phyloP scores from a whole-genome alignment of 2,888 invertebrate genomes.

The Pyrochroa serraticornis region DNA sequence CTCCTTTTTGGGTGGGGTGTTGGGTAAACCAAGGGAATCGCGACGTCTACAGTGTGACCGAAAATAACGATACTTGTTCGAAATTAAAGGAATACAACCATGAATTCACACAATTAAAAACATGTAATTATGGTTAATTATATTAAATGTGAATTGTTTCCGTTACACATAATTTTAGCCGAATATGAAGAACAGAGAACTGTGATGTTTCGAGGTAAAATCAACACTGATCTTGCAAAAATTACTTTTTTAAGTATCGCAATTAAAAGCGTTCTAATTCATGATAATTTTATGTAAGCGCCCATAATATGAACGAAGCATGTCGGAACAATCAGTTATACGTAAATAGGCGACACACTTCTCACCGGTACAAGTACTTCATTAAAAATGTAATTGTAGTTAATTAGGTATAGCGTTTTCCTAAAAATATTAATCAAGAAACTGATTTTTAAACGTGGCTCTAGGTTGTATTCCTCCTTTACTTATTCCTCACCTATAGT shows the following conservation, averaged over 20 bases:
- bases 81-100: conserved; percentile 2
- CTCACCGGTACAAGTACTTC: conserved; percentile 9
- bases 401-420: conserved; percentile 1
- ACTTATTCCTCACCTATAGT: conserved; percentile 44
- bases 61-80: neutral
- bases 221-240: neutral
- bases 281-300: conserved; percentile 14
- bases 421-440: neutral
- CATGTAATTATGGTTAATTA: neutral
- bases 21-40: conserved; percentile 67
- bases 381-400: conserved; percentile 8
- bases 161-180: conserved; percentile 1
- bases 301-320: conserved; percentile 15
- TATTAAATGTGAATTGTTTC: neutral
- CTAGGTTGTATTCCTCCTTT: conserved; percentile 4
- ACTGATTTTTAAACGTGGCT: neutral
- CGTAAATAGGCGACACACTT: conserved; percentile 34
- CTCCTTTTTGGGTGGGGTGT: conserved; percentile 64
- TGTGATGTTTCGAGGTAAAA: neutral
- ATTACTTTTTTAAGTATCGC: neutral
- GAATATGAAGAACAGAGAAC: too few species aligned
- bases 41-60: conserved; percentile 60
- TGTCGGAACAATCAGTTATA: conserved; percentile 12
- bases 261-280: conserved; percentile 2
- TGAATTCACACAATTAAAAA: neutral